Base-by-base conservation (phyloP, 2,113 vertebrate species). In the Ciconia maguari region DNA sequence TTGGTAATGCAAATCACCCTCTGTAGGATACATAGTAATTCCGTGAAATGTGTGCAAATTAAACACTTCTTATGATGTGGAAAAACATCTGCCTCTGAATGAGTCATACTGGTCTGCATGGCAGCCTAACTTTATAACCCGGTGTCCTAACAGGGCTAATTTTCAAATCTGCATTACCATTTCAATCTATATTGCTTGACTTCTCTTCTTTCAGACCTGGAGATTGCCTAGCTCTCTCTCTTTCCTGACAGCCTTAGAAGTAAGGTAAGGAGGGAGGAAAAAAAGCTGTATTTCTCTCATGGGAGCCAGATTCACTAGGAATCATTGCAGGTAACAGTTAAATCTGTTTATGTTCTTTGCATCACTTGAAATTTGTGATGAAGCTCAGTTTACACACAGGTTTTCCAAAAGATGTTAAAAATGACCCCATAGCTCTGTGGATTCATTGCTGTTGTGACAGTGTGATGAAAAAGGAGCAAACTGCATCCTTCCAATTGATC, bases 41-140 rank as follows among this genome's bases (percentile, higher is more conserved):
- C 88, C 85, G 83, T 75, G 95, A 95, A 90, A 87, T 30, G 44
- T 0, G 51, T 95, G 90, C 64, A 93, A 87, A 94, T 93, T 48
- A 86, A 94, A 77, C 49, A 30, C 68, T 93, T 38, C 29, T 57
- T 61, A 58, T 51, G 81, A 84, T 52, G 68, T 89, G 81, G 93
- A 89, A 84, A 84, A 93, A 87, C 90, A 72, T 87, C 90, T 93
- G 88, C 78, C 26, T 72, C 74, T 87, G 44, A 62, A 16, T 89
- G 94, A 95, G 68, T 96, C 94, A 93, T 52, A 32, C 46, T 52
- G 81, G 46, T 57, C 87, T 55, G 36, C 51, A 57, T 3, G 29
- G 58, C 81, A 77, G 69, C 48, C 30, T 62, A 24, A 57, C 52
- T 68, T 66, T 13, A 25, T 68, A 77, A 72, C 49, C 22, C 5